Base-by-base conservation (phyloP, 1,140 invertebrate species). In the Drosophila leontia region DNA sequence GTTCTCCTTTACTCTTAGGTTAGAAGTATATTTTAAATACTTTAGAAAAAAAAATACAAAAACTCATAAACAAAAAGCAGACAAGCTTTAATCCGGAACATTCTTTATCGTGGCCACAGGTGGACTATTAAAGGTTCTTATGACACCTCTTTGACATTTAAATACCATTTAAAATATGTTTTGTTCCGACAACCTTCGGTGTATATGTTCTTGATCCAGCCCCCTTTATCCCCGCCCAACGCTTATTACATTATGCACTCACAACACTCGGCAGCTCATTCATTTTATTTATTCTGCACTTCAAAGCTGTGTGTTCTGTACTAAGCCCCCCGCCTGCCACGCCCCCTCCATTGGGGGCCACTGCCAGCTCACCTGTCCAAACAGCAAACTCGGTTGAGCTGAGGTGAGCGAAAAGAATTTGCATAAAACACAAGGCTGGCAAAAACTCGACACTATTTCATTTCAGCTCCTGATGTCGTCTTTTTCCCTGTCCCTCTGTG, bases 261-360 rank as follows among this genome's bases (percentile, higher is more conserved):
- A 72, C 76, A 71, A 80, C 83, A 88, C 83, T 87, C 80, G 55
- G 80, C 84, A 78, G 64, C 84, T 87, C 83, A 87, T 84, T 87
- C 83, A 80, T 84, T 84, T 72, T 87, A 88, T 87, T 88, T 88
- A 88, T 84, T 84, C 85, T 90, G 74, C 80, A 88, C 85, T 88
- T 88, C 84, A 88, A 90, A 84, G 80, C 85, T 71, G 69, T 84
- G 68, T 77, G 71, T 69, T 63, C 63, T 67, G 61, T 57, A 42
- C 63, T 55, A 68, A 67, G 67, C 48, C 37, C 34, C 34, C 44
- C 19, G 6, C 42, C 32, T 34, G 32, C 55, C 59, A 48, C 41
- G 29, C 39, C 48, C 23, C 32, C 67, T 63, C 42, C 63, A 32
- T 35, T 37, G 51, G 51, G 51, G 13, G 23, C 37, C 37, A n/a